Conservation (phyloP, 2,113 vertebrate genomes). For the Apaloderma vittatum region DNA sequence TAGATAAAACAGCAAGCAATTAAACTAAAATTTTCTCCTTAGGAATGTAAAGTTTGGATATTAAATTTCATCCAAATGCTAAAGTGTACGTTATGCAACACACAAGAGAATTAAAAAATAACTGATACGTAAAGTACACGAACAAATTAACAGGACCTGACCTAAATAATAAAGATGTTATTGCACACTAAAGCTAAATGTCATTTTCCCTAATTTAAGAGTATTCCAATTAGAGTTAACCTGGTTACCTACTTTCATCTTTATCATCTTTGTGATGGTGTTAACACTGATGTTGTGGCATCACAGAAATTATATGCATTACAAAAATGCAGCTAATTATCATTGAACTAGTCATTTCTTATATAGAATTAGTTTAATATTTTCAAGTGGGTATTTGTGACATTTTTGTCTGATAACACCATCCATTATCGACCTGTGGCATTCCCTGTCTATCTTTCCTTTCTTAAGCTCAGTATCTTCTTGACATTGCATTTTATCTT, state of each 20-base stretch:
- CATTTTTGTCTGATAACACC: conserved; percentile 64
- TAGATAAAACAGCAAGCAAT: not conserved
- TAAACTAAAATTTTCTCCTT: not conserved
- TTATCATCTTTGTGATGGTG: conserved; percentile 21
- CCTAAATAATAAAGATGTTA: conserved; percentile 66
- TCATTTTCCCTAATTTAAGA: conserved; percentile 66
- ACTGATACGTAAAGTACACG: conserved; percentile 36
- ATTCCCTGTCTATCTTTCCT: conserved; percentile 60
- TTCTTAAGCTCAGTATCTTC: conserved; percentile 27
- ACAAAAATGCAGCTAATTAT: conserved; percentile 45
- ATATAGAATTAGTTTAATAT: conserved; percentile 40
- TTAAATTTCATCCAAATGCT: not conserved
- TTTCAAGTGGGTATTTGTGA: conserved; percentile 77
- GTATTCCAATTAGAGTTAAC: conserved; percentile 65
- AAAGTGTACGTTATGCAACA: not conserved
- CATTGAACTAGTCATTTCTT: conserved; percentile 57
- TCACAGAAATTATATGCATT: conserved; percentile 14
- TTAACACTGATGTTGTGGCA: not conserved
- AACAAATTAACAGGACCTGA: conserved; percentile 71
- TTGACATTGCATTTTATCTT: not conserved
- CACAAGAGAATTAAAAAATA: conserved; percentile 20
- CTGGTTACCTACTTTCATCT: conserved; percentile 54
- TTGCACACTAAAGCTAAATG: conserved; percentile 64
- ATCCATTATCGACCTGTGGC: conserved; percentile 77
- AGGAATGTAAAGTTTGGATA: not conserved